Evolutionary conservation across 2,113 vertebrate genomes (phyloP).

Genomic region (Notechis scutatus): DNA sequence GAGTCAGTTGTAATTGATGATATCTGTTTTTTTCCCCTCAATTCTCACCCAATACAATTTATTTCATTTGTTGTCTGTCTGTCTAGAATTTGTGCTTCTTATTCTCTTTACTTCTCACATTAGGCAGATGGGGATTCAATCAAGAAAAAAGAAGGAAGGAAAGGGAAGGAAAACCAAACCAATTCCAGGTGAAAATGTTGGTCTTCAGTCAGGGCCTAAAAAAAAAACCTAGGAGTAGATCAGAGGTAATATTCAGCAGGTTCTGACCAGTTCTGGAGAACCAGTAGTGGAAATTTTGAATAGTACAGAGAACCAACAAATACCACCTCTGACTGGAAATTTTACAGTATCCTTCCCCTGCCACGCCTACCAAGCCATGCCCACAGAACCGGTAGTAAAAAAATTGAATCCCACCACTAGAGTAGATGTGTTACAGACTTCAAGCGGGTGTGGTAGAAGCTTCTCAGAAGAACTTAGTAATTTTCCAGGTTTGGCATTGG

Average conservation of each 20-base stretch:
- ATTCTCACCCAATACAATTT: not conserved
- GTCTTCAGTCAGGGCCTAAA: not conserved
- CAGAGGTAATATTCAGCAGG: too few relatives aligned
- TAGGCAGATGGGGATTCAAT: not conserved
- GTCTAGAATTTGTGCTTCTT: not conserved
- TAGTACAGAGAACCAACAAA: too few relatives aligned
- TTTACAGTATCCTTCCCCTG: too few relatives aligned
- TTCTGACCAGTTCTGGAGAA: too few relatives aligned
- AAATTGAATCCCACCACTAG: too few relatives aligned
- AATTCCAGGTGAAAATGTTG: not conserved
- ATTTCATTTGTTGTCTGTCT: not conserved
- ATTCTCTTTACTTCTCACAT: not conserved
- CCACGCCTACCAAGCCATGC: too few relatives aligned
- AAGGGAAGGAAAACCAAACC: not conserved
- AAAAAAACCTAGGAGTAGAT: not conserved
- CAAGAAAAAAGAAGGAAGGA: conserved; percentile 1
- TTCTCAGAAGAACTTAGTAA: not conserved
- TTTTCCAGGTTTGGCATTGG: not conserved
- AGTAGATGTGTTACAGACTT: not conserved
- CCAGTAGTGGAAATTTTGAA: too few relatives aligned
- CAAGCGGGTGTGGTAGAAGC: not conserved
- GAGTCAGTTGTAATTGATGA: not conserved
- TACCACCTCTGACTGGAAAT: too few relatives aligned
- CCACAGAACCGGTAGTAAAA: too few relatives aligned
- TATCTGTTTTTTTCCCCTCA: not conserved